Evolutionary conservation across 2,113 vertebrate species (phyloP).

Genomic region (Bufo gargarizans): DNA sequence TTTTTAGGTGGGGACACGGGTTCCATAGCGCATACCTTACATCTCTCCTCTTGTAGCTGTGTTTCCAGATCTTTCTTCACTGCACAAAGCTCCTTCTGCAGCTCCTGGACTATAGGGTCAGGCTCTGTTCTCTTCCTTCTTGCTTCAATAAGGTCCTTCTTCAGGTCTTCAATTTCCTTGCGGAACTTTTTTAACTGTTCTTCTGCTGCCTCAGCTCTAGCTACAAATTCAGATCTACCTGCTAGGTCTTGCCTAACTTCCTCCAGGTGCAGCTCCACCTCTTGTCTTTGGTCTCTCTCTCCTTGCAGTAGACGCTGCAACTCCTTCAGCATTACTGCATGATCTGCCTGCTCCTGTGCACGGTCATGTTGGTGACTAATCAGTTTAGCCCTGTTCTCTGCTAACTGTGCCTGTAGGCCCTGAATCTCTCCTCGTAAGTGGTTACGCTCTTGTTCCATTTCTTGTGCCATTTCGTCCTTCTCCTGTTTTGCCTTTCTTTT

Average conservation of each 20-base stretch:
- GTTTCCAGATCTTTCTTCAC: conserved; percentile 81
- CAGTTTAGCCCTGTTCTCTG: conserved; percentile 83
- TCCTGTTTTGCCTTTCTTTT: conserved; percentile 88
- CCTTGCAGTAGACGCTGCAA: conserved; percentile 87
- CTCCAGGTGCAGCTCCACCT: conserved; percentile 80
- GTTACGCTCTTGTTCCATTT: conserved; percentile 62
- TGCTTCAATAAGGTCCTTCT: conserved; percentile 68
- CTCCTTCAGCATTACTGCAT: conserved; percentile 87
- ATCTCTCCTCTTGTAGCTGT: conserved; percentile 83
- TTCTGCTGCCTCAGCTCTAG: conserved; percentile 74
- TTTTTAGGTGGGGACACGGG: neutral
- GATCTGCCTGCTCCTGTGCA: conserved; percentile 86
- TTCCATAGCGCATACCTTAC: conserved; percentile 73
- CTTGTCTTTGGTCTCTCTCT: conserved; percentile 78
- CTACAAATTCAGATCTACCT: conserved; percentile 62
- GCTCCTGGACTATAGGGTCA: conserved; percentile 76
- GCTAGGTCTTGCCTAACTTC: conserved; percentile 74
- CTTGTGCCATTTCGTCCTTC: conserved; percentile 76
- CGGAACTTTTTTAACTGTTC: conserved; percentile 71
- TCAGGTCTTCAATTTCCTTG: conserved; percentile 77
- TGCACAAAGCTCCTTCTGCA: conserved; percentile 78
- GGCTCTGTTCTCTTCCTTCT: conserved; percentile 73
- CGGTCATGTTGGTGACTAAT: conserved; percentile 90
- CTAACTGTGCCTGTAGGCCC: conserved; percentile 79
- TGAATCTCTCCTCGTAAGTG: conserved; percentile 73